Evolutionary conservation across 2,113 vertebrate genomes (phyloP).

Genomic region (Henicopernis longicauda): DNA sequence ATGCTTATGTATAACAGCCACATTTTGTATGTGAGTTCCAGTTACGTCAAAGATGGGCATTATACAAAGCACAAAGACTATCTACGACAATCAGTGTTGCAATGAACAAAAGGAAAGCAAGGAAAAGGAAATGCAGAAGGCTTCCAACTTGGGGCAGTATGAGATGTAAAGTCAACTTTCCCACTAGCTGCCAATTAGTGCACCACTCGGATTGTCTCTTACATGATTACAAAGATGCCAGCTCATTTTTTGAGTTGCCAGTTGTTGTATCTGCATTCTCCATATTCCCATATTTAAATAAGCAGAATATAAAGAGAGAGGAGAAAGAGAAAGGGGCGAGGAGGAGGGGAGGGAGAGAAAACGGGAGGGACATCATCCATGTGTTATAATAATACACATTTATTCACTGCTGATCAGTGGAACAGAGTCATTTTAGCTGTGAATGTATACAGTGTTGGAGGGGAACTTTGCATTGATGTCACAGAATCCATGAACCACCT

Average conservation of each 20-base stretch:
- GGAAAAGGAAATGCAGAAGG: neutral
- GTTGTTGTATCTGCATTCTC: neutral
- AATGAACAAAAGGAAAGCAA: constrained; percentile 33
- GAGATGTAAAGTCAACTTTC: constrained; percentile 26
- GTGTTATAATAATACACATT: neutral
- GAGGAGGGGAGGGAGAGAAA: neutral
- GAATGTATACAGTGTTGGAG: neutral
- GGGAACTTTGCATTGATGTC: neutral
- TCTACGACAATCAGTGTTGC: constrained; percentile 78
- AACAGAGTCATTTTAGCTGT: constrained; percentile 22
- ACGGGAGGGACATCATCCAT: neutral
- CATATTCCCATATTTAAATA: constrained; percentile 10
- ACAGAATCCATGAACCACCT: neutral
- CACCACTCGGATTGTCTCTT: constrained; percentile 28
- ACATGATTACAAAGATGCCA: constrained; percentile 24
- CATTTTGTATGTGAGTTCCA: constrained; percentile 69
- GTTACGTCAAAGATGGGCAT: constrained; percentile 74
- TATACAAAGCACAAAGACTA: constrained; percentile 79
- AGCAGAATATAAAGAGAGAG: neutral
- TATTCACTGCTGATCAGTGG: constrained; percentile 13
- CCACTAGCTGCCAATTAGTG: neutral
- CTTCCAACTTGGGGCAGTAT: neutral
- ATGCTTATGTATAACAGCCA: constrained; percentile 73
- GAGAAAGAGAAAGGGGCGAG: neutral
- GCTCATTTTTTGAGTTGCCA: neutral